These are phyloP conservation scores for Hipparchia sbordonii DNA, from an alignment of 2,888 invertebrate genomes.

Conservation along the genomic window DNA sequence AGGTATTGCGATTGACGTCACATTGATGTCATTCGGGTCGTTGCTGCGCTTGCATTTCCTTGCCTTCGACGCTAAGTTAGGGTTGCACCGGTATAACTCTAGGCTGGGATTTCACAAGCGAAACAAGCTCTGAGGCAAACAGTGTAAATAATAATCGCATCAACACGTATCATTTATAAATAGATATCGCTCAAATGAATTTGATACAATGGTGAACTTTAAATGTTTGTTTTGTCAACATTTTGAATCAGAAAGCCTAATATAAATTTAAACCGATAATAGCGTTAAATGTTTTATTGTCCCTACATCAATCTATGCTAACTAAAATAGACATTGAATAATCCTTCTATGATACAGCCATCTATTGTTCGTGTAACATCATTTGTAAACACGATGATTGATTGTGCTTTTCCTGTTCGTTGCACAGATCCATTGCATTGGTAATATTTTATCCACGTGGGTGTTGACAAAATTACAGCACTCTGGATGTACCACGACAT, in stretches of 20 bases:
- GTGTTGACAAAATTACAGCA: not conserved
- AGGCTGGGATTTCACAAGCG: too few species aligned
- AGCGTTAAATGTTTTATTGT: not conserved
- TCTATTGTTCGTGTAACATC: not conserved
- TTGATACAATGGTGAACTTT: not conserved
- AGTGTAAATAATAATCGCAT: not conserved
- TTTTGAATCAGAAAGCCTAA: not conserved
- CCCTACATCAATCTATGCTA: not conserved
- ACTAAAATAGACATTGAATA: not conserved
- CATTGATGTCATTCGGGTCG: too few species aligned
- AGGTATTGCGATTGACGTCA: too few species aligned
- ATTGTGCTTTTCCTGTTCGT: not conserved
- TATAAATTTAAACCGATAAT: not conserved
- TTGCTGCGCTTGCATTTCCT: too few species aligned
- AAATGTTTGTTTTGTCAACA: not conserved
- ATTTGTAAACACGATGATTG: constrained; percentile 6
- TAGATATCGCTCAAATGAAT: constrained; percentile 2
- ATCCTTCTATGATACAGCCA: not conserved
- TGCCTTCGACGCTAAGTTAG: too few species aligned
- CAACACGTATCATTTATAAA: not conserved
- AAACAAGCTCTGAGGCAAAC: too few species aligned
- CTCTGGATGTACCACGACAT: too few species aligned
- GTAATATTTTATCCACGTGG: not conserved
- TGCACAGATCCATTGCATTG: not conserved
- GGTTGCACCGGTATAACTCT: too few species aligned